Percentiles rank a stretch among this genome's conserved stretches.
Evolutionary conservation across 1,140 invertebrate species (phyloP).

Genomic region (Semibalanus balanoides): DNA sequence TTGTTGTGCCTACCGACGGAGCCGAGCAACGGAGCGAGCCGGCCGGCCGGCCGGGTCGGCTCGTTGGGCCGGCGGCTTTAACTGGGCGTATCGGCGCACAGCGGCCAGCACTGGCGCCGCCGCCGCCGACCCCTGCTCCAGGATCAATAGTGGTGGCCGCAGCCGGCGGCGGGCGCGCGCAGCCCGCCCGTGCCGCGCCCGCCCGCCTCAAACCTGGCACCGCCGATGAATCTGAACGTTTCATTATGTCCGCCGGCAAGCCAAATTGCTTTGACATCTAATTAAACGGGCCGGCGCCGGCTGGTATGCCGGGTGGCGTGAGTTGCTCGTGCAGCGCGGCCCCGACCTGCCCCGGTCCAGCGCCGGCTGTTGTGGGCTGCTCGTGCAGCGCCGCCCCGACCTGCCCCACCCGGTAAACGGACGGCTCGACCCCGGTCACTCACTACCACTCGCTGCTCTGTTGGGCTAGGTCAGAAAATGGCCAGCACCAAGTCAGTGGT

Average conservation of each 20-base stretch:
- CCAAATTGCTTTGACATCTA: constrained; percentile 2
- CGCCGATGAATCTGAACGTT: not conserved
- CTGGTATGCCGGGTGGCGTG: no score
- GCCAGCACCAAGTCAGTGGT: no score
- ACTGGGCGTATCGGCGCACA: not conserved
- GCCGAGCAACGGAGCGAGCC: not conserved
- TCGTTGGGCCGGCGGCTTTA: not conserved
- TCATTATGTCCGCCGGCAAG: not conserved
- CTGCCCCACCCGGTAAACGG: no score
- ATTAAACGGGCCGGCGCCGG: not conserved
- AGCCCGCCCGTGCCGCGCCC: not conserved
- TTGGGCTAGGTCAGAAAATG: not conserved
- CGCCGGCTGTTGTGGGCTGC: not conserved
- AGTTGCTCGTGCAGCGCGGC: not conserved
- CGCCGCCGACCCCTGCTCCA: not conserved
- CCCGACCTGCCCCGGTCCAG: no score
- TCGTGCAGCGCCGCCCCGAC: no score
- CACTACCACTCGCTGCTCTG: no score
- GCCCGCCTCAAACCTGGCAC: not conserved
- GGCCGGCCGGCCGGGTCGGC: no score
- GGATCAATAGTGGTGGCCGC: not conserved
- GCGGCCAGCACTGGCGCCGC: not conserved
- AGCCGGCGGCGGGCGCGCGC: no score
- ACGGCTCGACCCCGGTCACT: no score
- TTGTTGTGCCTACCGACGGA: not conserved